Evolutionary conservation across 2,797 vertebrate species (phyloP).

Genomic region (Heliangelus exortis): DNA sequence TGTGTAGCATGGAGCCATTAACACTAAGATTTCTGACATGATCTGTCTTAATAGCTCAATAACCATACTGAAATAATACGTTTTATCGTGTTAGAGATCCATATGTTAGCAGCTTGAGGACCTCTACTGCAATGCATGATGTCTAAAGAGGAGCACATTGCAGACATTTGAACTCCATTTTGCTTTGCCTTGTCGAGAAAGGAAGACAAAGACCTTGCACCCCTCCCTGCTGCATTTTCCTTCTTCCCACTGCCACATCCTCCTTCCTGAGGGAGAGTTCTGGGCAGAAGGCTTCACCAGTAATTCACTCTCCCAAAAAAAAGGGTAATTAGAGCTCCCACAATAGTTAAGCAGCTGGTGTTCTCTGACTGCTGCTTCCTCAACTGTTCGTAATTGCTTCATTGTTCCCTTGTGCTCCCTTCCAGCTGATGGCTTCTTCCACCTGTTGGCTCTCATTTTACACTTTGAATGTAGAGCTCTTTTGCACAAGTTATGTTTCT

Average conservation of each 20-base stretch:
- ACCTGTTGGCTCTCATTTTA: slow-evolving; percentile 64
- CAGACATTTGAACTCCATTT: background rate
- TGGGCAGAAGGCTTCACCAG: background rate
- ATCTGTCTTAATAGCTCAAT: slow-evolving; percentile 27
- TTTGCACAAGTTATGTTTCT: background rate
- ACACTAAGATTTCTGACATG: slow-evolving; percentile 19
- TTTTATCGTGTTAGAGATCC: slow-evolving; percentile 25
- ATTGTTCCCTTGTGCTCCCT: slow-evolving; percentile 64
- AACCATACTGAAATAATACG: slow-evolving; percentile 18
- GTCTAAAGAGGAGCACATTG: background rate
- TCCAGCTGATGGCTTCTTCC: slow-evolving; percentile 57
- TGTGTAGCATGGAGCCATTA: background rate
- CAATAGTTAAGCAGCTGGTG: slow-evolving; percentile 70
- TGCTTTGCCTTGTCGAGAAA: background rate
- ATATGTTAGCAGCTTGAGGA: background rate
- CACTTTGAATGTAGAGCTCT: background rate
- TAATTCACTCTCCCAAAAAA: slow-evolving; percentile 52
- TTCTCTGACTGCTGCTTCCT: slow-evolving; percentile 70
- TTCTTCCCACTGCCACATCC: background rate
- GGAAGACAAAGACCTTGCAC: background rate
- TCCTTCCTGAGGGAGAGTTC: slow-evolving; percentile 21
- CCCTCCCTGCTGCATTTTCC: background rate
- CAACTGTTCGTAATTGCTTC: slow-evolving; percentile 58
- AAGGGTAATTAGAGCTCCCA: slow-evolving; percentile 65
- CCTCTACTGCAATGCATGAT: background rate